phyloP scores from a whole-genome alignment of 2,797 vertebrate species.

The Mycteria americana region DNA sequence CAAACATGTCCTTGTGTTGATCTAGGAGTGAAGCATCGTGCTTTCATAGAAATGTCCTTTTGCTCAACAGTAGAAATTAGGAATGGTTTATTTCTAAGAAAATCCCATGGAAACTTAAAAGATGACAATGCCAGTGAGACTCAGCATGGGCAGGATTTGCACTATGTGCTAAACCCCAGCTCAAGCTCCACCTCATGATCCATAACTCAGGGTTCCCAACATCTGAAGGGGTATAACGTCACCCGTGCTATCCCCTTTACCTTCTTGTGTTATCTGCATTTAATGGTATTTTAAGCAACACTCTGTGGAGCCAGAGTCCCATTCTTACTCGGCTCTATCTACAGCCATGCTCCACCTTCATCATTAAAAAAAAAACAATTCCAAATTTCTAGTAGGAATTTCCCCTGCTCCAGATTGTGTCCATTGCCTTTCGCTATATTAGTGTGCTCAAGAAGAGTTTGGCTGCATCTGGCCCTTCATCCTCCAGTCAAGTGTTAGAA shows the following conservation, averaged over 20 bases:
- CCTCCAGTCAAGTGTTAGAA: no score
- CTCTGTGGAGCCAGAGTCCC: not conserved
- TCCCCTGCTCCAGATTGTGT: no score
- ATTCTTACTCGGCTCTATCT: not conserved
- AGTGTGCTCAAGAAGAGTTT: no score
- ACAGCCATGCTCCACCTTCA: not conserved
- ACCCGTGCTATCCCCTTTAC: not conserved
- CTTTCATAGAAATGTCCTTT: not conserved
- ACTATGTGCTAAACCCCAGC: not conserved
- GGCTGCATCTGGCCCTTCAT: no score
- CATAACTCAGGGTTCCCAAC: not conserved
- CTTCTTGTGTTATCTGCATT: not conserved
- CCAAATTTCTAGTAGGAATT: no score
- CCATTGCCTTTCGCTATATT: no score
- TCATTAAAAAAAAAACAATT: no score
- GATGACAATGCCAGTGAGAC: no score
- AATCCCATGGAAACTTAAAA: not conserved
- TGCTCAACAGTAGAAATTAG: not conserved
- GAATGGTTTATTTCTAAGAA: not conserved
- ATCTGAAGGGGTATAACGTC: not conserved
- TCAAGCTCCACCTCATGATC: no score
- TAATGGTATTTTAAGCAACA: not conserved
- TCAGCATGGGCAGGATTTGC: not conserved
- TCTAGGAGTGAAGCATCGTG: not conserved
- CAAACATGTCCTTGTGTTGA: not conserved